Percentiles rank a stretch among this genome's conserved stretches.
These are phyloP conservation scores for Zaprionus vittiger DNA, from an alignment of 1,140 invertebrate species.

Conservation along the genomic window DNA sequence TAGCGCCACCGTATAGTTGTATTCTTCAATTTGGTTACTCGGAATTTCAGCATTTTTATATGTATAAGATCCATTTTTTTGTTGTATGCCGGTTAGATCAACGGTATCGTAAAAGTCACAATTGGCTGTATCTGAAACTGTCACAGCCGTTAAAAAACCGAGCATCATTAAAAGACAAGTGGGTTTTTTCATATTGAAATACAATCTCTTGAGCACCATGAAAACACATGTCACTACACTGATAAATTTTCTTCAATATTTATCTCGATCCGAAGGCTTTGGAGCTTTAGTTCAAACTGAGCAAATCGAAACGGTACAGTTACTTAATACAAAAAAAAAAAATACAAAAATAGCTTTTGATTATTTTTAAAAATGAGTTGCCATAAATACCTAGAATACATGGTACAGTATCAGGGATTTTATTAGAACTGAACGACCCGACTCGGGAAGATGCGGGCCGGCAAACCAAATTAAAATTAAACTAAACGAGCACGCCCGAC, in stretches of 20 bases:
- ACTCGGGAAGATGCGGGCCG: no score
- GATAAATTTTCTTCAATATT: no score
- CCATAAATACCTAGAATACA: no score
- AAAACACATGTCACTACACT: neutral
- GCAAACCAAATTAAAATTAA: no score
- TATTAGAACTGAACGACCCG: no score
- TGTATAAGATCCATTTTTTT: conserved; percentile 1
- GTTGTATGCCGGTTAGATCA: neutral
- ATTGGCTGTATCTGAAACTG: neutral
- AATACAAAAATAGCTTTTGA: no score
- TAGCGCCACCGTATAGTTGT: neutral
- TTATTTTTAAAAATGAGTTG: no score
- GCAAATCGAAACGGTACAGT: neutral
- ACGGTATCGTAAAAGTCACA: conserved; percentile 18
- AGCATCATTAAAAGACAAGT: neutral
- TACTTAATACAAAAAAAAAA: neutral
- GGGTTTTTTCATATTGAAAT: neutral
- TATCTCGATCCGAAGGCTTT: neutral
- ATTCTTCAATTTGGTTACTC: neutral
- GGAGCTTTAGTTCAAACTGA: neutral
- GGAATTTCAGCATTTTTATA: conserved; percentile 15
- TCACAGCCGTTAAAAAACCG: neutral
- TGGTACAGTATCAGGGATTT: no score
- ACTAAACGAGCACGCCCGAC: no score
- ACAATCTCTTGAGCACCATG: neutral